Percentiles rank a stretch among this genome's conserved stretches.
These are phyloP conservation scores for Ceyx cyanopectus DNA, from an alignment of 2,113 vertebrate genomes.

Conservation along the genomic window DNA sequence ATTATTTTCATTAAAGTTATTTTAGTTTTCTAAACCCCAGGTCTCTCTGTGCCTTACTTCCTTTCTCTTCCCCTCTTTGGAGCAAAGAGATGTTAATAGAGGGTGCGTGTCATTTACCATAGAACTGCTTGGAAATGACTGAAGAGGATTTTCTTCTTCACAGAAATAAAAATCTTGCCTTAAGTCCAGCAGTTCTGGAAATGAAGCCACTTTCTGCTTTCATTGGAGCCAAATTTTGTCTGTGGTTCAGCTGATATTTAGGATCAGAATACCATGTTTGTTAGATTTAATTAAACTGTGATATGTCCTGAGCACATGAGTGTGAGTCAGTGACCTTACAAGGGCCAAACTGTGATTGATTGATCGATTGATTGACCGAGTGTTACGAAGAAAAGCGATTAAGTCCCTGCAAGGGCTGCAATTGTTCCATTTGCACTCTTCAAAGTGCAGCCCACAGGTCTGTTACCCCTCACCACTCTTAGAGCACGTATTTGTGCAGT, in stretches of 20 bases:
- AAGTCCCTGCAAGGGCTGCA: fast-evolving
- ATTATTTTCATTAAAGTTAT: too few relatives aligned
- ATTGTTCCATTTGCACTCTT: not conserved
- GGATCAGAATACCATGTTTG: not conserved
- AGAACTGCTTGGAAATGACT: not conserved
- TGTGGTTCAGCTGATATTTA: not conserved
- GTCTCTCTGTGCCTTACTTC: too few relatives aligned
- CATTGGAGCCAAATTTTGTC: not conserved
- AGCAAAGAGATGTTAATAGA: too few relatives aligned
- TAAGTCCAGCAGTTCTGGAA: not conserved
- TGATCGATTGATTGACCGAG: too few relatives aligned
- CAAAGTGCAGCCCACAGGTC: not conserved
- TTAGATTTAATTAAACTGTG: not conserved
- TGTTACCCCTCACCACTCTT: not conserved
- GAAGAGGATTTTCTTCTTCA: not conserved
- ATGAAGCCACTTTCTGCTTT: not conserved
- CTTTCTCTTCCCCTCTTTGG: too few relatives aligned
- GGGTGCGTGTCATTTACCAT: too few relatives aligned
- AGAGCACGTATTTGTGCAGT: not conserved
- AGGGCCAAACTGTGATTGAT: not conserved
- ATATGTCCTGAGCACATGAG: not conserved
- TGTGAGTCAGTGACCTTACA: not conserved
- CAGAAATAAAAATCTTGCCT: not conserved
- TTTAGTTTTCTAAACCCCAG: too few relatives aligned
- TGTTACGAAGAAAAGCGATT: not conserved